Conservation (phyloP, 1,140 invertebrate species). For the Papilio polyxenes region DNA sequence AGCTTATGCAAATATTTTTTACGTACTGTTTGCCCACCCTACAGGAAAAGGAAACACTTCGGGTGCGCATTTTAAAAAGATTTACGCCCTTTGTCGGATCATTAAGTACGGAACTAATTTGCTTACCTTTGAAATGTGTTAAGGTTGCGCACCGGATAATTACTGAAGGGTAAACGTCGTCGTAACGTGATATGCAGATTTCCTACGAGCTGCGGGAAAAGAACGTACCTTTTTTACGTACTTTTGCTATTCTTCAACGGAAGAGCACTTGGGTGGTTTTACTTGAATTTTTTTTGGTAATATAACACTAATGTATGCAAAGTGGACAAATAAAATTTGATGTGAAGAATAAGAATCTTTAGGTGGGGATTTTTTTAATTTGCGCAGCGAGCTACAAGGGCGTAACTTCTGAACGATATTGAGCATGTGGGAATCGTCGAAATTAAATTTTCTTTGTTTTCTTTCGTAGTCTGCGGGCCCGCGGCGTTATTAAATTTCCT, state of each 20-base stretch:
- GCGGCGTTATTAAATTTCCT: conserved; percentile 81
- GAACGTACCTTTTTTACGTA: conserved; percentile 39
- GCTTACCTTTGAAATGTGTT: conserved; percentile 80
- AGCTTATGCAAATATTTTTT: conserved; percentile 79
- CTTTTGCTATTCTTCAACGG: not conserved
- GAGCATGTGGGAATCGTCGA: conserved; percentile 79
- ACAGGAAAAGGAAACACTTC: conserved; percentile 73
- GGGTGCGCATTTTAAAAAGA: conserved; percentile 77
- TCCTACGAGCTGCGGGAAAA: conserved; percentile 44
- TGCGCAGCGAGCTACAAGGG: conserved; percentile 53
- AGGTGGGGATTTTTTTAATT: conserved; percentile 63
- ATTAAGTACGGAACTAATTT: conserved; percentile 80
- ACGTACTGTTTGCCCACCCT: conserved; percentile 70
- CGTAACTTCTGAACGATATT: conserved; percentile 71
- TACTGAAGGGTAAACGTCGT: conserved; percentile 66
- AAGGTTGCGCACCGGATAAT: conserved; percentile 74
- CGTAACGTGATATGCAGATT: conserved; percentile 76
- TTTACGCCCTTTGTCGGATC: conserved; percentile 79
- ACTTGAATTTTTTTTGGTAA: not conserved
- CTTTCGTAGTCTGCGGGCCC: conserved; percentile 62
- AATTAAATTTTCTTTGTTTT: conserved; percentile 81
- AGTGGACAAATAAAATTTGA: conserved; percentile 38
- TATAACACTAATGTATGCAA: conserved; percentile 36
- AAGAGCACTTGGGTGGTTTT: conserved; percentile 36
- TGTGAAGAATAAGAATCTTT: conserved; percentile 29